Evolutionary conservation across 1,140 invertebrate species (phyloP).

Genomic region (Drosophila funebris): DNA sequence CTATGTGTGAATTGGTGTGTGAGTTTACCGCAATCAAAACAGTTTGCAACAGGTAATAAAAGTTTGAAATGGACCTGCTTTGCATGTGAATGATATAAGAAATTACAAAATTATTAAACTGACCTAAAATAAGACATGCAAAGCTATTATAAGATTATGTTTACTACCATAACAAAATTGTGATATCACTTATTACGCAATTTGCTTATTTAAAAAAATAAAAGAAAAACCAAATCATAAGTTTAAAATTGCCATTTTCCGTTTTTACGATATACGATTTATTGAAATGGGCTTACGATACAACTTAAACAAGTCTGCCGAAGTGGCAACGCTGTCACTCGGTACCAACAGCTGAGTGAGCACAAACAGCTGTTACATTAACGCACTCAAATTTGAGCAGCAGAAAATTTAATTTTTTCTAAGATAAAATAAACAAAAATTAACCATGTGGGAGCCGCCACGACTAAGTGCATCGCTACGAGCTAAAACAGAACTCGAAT

Average conservation of each 20-base stretch:
- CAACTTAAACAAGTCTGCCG: not conserved
- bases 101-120: not conserved
- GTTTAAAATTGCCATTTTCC: not conserved
- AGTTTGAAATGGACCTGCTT: conserved; percentile 49
- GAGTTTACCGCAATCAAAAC: conserved; percentile 39
- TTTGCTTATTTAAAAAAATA: not conserved
- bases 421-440: conserved; percentile 8
- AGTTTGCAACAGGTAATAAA: conserved; percentile 59
- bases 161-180: no score
- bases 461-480: conserved; percentile 71
- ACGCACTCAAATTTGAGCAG: conserved; percentile 10
- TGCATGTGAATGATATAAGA: conserved; percentile 45
- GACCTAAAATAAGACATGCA: not conserved
- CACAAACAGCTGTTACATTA: conserved; percentile 27
- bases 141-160: not conserved
- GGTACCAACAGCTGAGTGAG: conserved; percentile 25
- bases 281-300: not conserved
- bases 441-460: conserved; percentile 69
- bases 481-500: conserved; percentile 75
- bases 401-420: conserved; percentile 14
- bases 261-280: conserved; percentile 7
- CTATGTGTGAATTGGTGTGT: conserved; percentile 1
- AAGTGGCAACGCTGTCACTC: conserved; percentile 25
- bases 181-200: no score
- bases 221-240: not conserved